A percentile compares a stretch with the other conserved stretches of the same genome.
Conservation (phyloP, 2,797 vertebrate genomes). For the Sebastes dallii region DNA sequence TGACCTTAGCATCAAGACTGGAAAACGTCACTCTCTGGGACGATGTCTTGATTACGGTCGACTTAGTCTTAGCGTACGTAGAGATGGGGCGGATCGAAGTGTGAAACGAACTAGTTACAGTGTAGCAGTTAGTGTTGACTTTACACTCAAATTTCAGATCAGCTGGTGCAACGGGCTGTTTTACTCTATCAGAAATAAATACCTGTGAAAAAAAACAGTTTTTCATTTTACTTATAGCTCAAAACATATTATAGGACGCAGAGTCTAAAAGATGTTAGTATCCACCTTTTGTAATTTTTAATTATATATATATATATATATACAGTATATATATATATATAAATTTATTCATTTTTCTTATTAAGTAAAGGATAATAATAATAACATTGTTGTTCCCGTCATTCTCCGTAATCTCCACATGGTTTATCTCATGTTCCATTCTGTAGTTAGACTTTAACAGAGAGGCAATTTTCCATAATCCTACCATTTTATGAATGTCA, state of each 20-base stretch:
- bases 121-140: neutral
- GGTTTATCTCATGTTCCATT: neutral
- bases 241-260: neutral
- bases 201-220: neutral
- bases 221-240: neutral
- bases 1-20: neutral
- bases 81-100: neutral
- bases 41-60: no score
- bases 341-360: neutral
- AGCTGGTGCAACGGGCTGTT: neutral
- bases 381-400: neutral
- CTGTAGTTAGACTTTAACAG: slow-evolving; percentile 40
- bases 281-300: neutral
- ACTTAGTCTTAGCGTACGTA: neutral
- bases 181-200: neutral
- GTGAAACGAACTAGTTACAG: no score
- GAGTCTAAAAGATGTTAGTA: neutral
- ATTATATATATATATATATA: neutral
- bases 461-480: neutral
- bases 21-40: no score
- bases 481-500: slow-evolving; percentile 13
- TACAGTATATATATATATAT: no score
- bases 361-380: neutral
- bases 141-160: neutral
- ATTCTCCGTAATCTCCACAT: neutral